These are phyloP conservation scores for Podargus strigoides DNA, from an alignment of 2,797 vertebrate species.

Conservation along the genomic window DNA sequence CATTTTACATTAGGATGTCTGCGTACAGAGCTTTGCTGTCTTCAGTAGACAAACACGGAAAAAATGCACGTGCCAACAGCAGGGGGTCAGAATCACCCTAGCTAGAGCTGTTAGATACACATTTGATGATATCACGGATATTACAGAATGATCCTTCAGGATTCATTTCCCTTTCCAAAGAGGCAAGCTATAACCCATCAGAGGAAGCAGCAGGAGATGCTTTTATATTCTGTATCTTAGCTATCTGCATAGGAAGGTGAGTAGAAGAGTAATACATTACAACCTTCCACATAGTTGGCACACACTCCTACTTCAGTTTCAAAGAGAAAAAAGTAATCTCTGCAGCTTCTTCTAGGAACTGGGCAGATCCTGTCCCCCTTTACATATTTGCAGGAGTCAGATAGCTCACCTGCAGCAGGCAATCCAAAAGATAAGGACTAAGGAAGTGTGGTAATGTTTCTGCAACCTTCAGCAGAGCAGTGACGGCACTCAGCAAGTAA, in stretches of 20 bases:
- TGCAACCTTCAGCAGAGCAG: slow-evolving; percentile 83
- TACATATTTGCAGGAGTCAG: not conserved
- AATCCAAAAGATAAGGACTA: slow-evolving; percentile 89
- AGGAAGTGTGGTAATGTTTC: slow-evolving; percentile 91
- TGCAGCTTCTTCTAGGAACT: not conserved
- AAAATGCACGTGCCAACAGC: accelerated
- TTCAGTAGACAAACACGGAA: not conserved
- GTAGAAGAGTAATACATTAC: not conserved
- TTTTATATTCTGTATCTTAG: not conserved
- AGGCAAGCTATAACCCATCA: not conserved
- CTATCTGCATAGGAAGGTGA: not conserved
- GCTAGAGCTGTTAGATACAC: not conserved
- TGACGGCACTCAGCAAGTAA: slow-evolving; percentile 88
- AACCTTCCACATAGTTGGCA: not conserved
- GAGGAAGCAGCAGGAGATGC: not conserved
- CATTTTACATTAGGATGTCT: not conserved
- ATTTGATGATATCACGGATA: not conserved
- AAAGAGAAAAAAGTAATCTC: not conserved
- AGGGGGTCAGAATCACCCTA: not conserved
- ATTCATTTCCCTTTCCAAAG: not conserved
- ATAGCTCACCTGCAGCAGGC: slow-evolving; percentile 75
- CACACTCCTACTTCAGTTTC: not conserved
- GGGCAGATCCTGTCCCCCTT: not conserved
- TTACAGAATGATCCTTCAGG: not conserved
- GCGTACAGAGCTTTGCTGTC: not conserved